Evolutionary conservation across 2,888 invertebrate genomes (phyloP), one percentile per base, ranked within the genome.

Genomic region (Catotricha subobsoleta): DNA sequence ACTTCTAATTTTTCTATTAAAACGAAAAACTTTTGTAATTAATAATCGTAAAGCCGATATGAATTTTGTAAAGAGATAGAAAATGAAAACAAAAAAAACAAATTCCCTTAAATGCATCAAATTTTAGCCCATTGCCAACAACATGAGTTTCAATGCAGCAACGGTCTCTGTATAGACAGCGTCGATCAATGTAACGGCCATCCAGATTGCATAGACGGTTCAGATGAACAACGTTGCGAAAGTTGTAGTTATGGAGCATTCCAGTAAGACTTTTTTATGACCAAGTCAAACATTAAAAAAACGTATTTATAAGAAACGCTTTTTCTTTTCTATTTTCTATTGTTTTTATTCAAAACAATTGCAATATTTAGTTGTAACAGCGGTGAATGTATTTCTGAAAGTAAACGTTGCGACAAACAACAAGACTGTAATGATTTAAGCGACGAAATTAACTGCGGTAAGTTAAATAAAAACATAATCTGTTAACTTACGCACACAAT

Each of bases 381-480:
- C 58, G 74, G 74, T 56, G 63, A 67, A 58, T 77, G 76, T 64
- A 69, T 76, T 49, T 65, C 68, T 49, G 56, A 59, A 49, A 62
- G 61, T 50, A 67, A 68, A 53, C 64, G 63, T 38, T 80, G 80
- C 58, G 69, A 80, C 53, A 59, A 60, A 35, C 49, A 49, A 12
- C 41, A 38, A 3, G 71, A 73, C 51, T 73, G 73, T 55, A 59
- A 64, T 46, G 68, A 67, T 49, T 69, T 66, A 21, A 74, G 74
- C 52, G 78, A 79, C 52, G 79, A 79, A 55, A 58, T 57, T 15
- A 61, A 65, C 46, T 78, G 77, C 58, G 64, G 67, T 67, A 67
- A 59, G 61, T 56, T 46, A 19, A 25, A 25, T 10, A 25, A 25
- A 25, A 25, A 25, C 6, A 10, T 10, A 27, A 27, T 9, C 7